These are phyloP conservation scores for Lomographa bimaculata DNA, from an alignment of 2,888 invertebrate species.

Conservation along the genomic window DNA sequence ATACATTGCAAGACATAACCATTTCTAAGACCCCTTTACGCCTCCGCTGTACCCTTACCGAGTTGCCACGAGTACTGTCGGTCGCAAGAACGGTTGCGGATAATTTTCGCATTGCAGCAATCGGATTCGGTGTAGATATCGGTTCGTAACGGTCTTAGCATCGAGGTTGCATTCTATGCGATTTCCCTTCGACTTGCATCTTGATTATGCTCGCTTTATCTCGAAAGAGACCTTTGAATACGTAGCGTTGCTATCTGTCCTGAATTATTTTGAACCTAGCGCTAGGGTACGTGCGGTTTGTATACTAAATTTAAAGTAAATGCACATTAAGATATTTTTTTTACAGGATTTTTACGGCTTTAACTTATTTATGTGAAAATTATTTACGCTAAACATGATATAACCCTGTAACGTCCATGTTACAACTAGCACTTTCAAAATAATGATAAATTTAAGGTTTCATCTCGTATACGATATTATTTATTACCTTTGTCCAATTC, in stretches of 20 bases:
- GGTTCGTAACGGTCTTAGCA: constrained; percentile 71
- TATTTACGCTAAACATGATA: no score
- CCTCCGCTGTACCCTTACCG: constrained; percentile 58
- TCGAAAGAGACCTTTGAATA: constrained; percentile 42
- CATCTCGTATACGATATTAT: no score
- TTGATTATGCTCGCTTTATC: constrained; percentile 55
- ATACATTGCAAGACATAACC: constrained; percentile 77
- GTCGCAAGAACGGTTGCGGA: constrained; percentile 47
- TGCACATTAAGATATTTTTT: no score
- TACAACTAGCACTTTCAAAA: no score
- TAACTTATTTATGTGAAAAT: no score
- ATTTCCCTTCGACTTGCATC: constrained; percentile 58
- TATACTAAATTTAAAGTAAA: no score
- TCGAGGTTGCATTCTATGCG: constrained; percentile 67
- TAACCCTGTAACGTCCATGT: no score
- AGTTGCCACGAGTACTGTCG: constrained; percentile 34
- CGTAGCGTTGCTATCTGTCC: constrained; percentile 20
- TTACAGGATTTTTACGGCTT: no score
- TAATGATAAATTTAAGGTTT: no score
- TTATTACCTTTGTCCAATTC: no score
- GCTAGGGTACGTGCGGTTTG: background rate
- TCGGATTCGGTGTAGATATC: constrained; percentile 71
- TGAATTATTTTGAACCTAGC: constrained; percentile 4
- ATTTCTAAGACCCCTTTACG: constrained; percentile 70
- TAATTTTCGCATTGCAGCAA: constrained; percentile 79